These are phyloP conservation scores for Schizotus pectinicornis DNA, from an alignment of 2,888 invertebrate genomes.

Conservation along the genomic window DNA sequence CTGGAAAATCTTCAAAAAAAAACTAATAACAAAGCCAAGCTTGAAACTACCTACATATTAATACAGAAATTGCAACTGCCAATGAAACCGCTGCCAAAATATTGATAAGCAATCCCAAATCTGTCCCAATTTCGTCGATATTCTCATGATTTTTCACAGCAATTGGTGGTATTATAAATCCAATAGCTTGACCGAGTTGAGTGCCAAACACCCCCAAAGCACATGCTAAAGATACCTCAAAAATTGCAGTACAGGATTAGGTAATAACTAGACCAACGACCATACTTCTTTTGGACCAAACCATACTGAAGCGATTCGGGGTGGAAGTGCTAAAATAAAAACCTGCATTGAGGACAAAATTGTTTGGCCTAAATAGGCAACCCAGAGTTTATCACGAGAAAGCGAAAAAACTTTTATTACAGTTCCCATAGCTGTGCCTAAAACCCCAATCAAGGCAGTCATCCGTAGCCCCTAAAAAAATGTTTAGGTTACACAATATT, in stretches of 20 bases:
- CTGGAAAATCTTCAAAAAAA: conserved; percentile 62
- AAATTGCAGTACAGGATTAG: conserved; percentile 11
- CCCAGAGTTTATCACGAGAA: conserved; percentile 78
- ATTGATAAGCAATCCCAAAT: conserved; percentile 62
- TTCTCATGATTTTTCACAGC: conserved; percentile 51
- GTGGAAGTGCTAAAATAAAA: conserved; percentile 89
- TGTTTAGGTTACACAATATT: conserved; percentile 1
- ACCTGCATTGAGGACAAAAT: conserved; percentile 86
- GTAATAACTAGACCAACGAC: neutral
- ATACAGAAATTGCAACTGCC: conserved; percentile 48
- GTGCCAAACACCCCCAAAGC: conserved; percentile 76
- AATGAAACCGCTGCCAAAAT: conserved; percentile 63
- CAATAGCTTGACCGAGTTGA: conserved; percentile 73
- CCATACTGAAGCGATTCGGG: conserved; percentile 93
- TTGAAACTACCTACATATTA: conserved; percentile 28
- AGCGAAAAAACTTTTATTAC: conserved; percentile 90
- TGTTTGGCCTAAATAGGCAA: conserved; percentile 87
- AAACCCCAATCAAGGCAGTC: conserved; percentile 78
- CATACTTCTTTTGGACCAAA: conserved; percentile 89
- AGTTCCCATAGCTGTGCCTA: conserved; percentile 84
- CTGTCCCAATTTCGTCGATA: conserved; percentile 46
- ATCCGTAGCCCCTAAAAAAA: conserved; percentile 77
- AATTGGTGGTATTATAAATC: conserved; percentile 72
- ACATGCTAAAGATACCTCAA: conserved; percentile 67
- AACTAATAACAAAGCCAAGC: neutral